Evolutionary conservation across 2,797 vertebrate genomes (phyloP).

Genomic region (Florisuga fusca): DNA sequence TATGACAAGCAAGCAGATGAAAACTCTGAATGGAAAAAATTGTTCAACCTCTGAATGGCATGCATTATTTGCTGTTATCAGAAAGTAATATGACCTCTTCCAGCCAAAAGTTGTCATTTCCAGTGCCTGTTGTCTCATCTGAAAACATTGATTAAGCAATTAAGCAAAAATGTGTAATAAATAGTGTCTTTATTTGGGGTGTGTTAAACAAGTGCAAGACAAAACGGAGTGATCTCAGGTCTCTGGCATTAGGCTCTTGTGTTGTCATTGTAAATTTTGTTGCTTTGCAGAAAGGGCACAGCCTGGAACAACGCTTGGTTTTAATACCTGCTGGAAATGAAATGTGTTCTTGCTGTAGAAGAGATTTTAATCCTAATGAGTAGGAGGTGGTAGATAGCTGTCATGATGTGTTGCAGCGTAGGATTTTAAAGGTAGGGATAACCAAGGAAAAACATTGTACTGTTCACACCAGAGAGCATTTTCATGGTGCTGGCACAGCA

Average conservation of each 20-base stretch:
- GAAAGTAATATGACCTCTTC: conserved; percentile 4
- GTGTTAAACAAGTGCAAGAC: not conserved
- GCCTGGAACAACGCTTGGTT: not conserved
- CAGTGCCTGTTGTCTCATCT: not conserved
- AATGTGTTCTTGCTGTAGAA: not conserved
- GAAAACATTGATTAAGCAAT: conserved; percentile 9
- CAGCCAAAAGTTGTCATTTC: not conserved
- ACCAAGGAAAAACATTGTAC: not conserved
- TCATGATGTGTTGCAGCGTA: not conserved
- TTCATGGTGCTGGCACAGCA: not conserved
- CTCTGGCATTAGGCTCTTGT: not conserved
- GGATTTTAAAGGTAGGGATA: not conserved
- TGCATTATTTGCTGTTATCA: not conserved
- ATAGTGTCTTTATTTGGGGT: not conserved
- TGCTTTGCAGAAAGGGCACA: not conserved
- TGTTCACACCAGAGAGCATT: not conserved
- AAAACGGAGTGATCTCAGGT: not conserved
- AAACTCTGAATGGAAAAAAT: conserved; percentile 50
- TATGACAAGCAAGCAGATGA: conserved; percentile 36
- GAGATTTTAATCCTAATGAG: not conserved
- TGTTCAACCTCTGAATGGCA: conserved; percentile 34
- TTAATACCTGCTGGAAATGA: not conserved
- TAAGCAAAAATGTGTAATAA: conserved; percentile 20
- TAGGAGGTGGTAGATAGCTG: not conserved
- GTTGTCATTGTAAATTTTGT: not conserved